Percentiles rank a stretch among this genome's conserved stretches.
Evolutionary conservation across 2,888 invertebrate genomes (phyloP).

Genomic region (Nephrotoma guestfalica): DNA sequence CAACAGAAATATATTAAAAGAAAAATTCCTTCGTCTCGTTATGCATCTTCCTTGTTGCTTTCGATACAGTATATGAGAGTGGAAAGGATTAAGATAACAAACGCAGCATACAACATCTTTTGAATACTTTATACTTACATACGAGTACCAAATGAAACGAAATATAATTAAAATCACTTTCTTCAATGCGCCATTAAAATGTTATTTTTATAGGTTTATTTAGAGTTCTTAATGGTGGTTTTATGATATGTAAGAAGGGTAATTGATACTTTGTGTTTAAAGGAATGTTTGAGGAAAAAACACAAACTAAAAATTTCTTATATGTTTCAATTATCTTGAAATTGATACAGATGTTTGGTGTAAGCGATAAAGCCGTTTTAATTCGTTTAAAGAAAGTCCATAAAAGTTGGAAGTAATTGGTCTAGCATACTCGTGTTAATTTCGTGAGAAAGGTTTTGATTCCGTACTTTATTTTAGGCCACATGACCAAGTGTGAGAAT

Average conservation of each 20-base stretch:
- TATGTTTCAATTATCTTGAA: neutral
- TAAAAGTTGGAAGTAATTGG: too few species aligned
- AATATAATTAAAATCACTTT: neutral
- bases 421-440: too few species aligned
- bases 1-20: neutral
- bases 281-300: neutral
- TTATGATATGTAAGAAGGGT: neutral
- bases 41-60: neutral
- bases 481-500: too few species aligned
- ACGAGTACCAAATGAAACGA: neutral
- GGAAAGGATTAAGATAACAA: neutral
- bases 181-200: neutral
- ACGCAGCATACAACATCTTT: neutral
- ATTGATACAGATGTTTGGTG: neutral
- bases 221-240: neutral
- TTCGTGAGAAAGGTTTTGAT: neutral
- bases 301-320: neutral
- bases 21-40: neutral
- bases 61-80: neutral
- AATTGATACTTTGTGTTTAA: neutral
- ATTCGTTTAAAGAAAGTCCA: too few species aligned
- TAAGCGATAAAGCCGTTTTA: neutral
- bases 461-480: too few species aligned
- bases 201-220: neutral
- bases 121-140: neutral